Base-by-base conservation (phyloP, 2,888 invertebrate species). In the Drosophila colorata region DNA sequence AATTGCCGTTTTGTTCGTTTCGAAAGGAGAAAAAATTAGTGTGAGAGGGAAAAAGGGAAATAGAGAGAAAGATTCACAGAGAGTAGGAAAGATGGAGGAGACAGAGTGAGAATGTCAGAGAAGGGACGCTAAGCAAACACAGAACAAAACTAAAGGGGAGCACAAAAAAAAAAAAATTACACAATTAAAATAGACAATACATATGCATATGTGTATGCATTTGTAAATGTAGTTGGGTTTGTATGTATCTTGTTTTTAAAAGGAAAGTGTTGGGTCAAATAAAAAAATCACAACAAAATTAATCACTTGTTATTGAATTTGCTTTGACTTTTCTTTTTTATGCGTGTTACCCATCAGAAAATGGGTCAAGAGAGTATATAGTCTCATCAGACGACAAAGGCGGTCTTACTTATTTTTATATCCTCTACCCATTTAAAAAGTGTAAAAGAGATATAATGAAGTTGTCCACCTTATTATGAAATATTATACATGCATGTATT, bases 231-330 rank as follows among this genome's bases (percentile, higher is more conserved):
- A 13, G 31, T n/a, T 56, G 25, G 49, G 14, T 48, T 6, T 51
- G 33, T 41, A 8, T 49, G 48, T 7, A 25, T 6, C 23, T 28
- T 35, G 33, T 55, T 65, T 47, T 64, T 68, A 49, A 47, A 48
- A 58, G 55, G 47, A 61, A 78, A 76, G 71, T 84, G 84, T 84
- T 84, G 87, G 82, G 82, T 81, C 81, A 79, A 84, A 84, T 87
- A 1, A 81, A 82, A 87, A 87, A 85, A 85, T 87, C 85, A 85
- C 84, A 83, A 88, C 87, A 77, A 88, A 86, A 83, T 88, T 88
- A 83, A 83, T 83, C 25, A 28, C 1, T 8, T 28, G 20, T 20
- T 3, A 20, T 20, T 2, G 3, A 20, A 20, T 20, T 86, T 86
- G 80, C 80, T 78, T 73, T 74, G 77, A n/a, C n/a, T n/a, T n/a